phyloP scores from a whole-genome alignment of 2,888 invertebrate species.

The Drosophila falleni region DNA sequence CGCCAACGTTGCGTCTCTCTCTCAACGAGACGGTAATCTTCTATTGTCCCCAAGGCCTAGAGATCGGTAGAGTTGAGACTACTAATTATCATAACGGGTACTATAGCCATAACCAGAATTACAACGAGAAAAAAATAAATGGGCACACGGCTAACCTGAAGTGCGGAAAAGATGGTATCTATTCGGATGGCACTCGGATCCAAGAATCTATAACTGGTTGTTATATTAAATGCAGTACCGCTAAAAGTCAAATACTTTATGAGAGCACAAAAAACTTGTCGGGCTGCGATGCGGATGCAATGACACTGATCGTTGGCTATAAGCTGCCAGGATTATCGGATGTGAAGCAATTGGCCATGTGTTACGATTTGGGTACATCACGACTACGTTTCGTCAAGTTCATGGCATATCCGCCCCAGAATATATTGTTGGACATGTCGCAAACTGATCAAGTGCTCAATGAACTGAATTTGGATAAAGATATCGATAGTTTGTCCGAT shows the following conservation, averaged over 20 bases:
- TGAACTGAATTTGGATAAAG: slow-evolving; percentile 27
- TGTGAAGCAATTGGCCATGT: slow-evolving; percentile 40
- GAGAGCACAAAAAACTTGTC: slow-evolving; percentile 38
- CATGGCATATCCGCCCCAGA: slow-evolving; percentile 19
- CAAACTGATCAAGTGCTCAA: slow-evolving; percentile 11
- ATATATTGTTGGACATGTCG: slow-evolving; percentile 19
- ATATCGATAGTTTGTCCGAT: slow-evolving; percentile 20
- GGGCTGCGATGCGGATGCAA: slow-evolving; percentile 37
- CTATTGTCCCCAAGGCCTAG: slow-evolving; percentile 26
- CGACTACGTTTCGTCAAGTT: slow-evolving; percentile 37
- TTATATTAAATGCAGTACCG: background rate
- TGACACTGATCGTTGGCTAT: slow-evolving; percentile 46
- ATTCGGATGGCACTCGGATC: background rate
- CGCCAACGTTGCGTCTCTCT: background rate
- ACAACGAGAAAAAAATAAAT: background rate
- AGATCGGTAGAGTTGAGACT: too few species aligned
- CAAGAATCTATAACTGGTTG: background rate
- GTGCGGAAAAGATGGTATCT: slow-evolving; percentile 17
- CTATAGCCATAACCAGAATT: too few species aligned
- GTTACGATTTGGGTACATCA: slow-evolving; percentile 36
- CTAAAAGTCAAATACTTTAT: slow-evolving; percentile 13
- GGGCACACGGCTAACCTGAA: slow-evolving; percentile 7
- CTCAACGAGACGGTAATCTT: slow-evolving; percentile 31
- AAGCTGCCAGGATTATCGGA: slow-evolving; percentile 10
- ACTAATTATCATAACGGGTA: background rate